Percentiles rank a stretch among this genome's conserved stretches.
Evolutionary conservation across 1,140 invertebrate species (phyloP).

Genomic region (Calycopis cecrops): DNA sequence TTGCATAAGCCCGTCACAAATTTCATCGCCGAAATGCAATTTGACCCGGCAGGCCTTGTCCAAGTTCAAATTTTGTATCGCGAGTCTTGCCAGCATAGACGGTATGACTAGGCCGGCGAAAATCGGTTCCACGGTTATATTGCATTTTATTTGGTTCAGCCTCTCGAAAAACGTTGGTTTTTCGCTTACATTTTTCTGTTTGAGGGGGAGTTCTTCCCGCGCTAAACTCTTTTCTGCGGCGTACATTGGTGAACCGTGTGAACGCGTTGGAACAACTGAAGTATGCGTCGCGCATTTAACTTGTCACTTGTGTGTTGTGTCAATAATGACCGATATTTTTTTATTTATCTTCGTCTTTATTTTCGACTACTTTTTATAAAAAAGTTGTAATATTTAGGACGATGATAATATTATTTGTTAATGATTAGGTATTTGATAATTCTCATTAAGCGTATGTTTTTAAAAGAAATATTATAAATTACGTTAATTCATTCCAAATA

Average conservation of each 20-base stretch:
- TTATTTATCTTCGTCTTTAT: slow-evolving; percentile 9
- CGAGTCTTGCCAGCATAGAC: slow-evolving; percentile 69
- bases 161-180: slow-evolving; percentile 40
- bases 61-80: slow-evolving; percentile 76
- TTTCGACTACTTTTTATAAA: too few species aligned
- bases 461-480: too few species aligned
- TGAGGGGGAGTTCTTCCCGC: slow-evolving; percentile 43
- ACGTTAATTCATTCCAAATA: too few species aligned
- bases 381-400: too few species aligned
- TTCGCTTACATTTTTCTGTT: slow-evolving; percentile 31
- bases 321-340: slow-evolving; percentile 15
- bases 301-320: slow-evolving; percentile 17
- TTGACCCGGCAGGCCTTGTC: slow-evolving; percentile 79
- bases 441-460: too few species aligned
- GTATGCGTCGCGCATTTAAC: neutral
- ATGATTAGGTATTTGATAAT: too few species aligned
- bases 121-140: slow-evolving; percentile 76
- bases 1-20: slow-evolving; percentile 73
- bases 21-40: slow-evolving; percentile 60
- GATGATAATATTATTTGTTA: too few species aligned
- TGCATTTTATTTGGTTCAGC: slow-evolving; percentile 40
- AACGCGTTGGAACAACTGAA: neutral
- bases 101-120: slow-evolving; percentile 73
- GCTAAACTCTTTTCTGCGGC: slow-evolving; percentile 19
- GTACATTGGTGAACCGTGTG: neutral